Evolutionary conservation across 2,797 vertebrate genomes (phyloP).

Genomic region (Aythya fuligula): DNA sequence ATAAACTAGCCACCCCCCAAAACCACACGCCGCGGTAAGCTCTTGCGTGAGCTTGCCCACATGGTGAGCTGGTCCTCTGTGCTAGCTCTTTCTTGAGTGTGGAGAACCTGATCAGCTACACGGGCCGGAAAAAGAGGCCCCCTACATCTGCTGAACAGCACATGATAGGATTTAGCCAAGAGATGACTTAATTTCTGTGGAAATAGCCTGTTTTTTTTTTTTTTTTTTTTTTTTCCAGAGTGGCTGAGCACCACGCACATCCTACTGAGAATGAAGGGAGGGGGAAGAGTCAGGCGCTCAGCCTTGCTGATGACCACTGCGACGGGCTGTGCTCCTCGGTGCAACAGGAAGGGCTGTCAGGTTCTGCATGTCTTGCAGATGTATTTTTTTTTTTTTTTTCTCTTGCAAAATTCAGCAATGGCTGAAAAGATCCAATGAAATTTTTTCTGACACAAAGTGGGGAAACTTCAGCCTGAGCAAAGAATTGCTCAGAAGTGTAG

Average conservation of each 20-base stretch:
- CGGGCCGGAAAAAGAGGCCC: background rate
- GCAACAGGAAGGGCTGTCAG: background rate
- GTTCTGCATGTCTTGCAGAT: background rate
- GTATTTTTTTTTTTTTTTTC: background rate
- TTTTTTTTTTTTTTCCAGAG: background rate
- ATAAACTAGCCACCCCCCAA: background rate
- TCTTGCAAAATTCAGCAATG: background rate
- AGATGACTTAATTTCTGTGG: slow-evolving; percentile 19
- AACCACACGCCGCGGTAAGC: background rate
- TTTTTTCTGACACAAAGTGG: background rate
- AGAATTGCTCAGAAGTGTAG: background rate
- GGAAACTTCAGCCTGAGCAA: background rate
- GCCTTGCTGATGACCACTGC: background rate
- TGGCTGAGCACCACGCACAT: background rate
- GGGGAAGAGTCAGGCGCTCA: background rate
- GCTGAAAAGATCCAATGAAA: background rate
- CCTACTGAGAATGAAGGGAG: slow-evolving; percentile 5
- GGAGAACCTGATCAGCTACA: slow-evolving; percentile 4
- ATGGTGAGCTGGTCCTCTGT: background rate
- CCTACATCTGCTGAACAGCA: slow-evolving; percentile 57
- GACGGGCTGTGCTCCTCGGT: fast-evolving
- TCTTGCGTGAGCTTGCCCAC: slow-evolving; percentile 34
- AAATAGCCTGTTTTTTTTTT: background rate
- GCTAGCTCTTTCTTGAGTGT: background rate
- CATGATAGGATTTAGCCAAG: slow-evolving; percentile 30